Conservation (phyloP, 2,888 invertebrate genomes). For the Chloroclysta siterata region DNA sequence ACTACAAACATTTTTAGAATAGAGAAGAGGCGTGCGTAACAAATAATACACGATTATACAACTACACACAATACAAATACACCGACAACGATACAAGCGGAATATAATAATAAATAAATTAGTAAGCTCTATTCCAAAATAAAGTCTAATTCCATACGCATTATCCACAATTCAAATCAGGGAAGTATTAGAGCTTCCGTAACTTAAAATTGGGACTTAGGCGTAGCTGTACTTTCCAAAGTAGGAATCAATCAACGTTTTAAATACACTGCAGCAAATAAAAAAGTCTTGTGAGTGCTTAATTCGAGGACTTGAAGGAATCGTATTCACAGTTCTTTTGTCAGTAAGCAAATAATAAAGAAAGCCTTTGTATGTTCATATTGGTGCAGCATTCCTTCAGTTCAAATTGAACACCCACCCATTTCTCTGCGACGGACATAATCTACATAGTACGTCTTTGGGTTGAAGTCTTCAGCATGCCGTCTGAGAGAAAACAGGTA, state of each 20-base stretch:
- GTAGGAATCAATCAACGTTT: slow-evolving; percentile 19
- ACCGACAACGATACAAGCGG: slow-evolving; percentile 43
- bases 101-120: slow-evolving; percentile 36
- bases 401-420: slow-evolving; percentile 83
- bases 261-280: slow-evolving; percentile 61
- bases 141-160: slow-evolving; percentile 20
- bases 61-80: slow-evolving; percentile 41
- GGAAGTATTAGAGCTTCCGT: neutral
- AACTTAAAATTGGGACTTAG: slow-evolving; percentile 1
- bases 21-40: slow-evolving; percentile 44
- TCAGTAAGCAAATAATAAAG: slow-evolving; percentile 56
- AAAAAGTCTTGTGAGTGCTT: slow-evolving; percentile 75
- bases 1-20: slow-evolving; percentile 33
- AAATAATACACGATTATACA: slow-evolving; percentile 34
- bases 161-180: slow-evolving; percentile 9
- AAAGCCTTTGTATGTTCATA: slow-evolving; percentile 48
- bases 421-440: slow-evolving; percentile 81
- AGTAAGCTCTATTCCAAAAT: slow-evolving; percentile 34
- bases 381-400: slow-evolving; percentile 74
- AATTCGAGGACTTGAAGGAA: slow-evolving; percentile 77
- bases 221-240: slow-evolving; percentile 5
- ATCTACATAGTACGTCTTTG: slow-evolving; percentile 83
- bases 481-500: slow-evolving; percentile 76
- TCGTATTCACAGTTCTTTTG: slow-evolving; percentile 60
- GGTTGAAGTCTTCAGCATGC: slow-evolving; percentile 77